Conservation (phyloP, 2,888 invertebrate genomes). For the Cordylochernes scorpioides region DNA sequence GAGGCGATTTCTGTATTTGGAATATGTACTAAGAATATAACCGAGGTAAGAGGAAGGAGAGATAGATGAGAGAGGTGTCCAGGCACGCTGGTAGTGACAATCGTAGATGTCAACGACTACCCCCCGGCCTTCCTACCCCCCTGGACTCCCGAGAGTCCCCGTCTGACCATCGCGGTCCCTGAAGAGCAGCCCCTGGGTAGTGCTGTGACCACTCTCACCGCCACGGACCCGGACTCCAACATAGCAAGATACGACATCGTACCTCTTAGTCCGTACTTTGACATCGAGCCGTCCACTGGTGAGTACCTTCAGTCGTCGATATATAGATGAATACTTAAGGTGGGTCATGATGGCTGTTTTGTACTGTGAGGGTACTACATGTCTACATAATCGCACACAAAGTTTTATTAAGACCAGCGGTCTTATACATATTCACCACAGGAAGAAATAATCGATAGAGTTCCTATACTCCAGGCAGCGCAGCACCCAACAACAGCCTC, state of each 20-base stretch:
- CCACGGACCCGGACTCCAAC: constrained; percentile 50
- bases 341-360: too few relatives aligned
- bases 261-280: constrained; percentile 42
- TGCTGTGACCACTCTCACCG: constrained; percentile 43
- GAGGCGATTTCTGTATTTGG: too few relatives aligned
- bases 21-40: too few relatives aligned
- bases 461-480: too few relatives aligned
- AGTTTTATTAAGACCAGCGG: too few relatives aligned
- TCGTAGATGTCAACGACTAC: constrained; percentile 32
- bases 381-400: too few relatives aligned
- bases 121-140: constrained; percentile 37
- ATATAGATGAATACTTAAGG: too few relatives aligned
- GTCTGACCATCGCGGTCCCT: constrained; percentile 36
- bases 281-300: constrained; percentile 52
- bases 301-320: constrained; percentile 26
- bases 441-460: too few relatives aligned
- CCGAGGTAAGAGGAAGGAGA: too few relatives aligned
- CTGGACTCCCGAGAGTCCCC: constrained; percentile 37
- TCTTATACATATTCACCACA: too few relatives aligned
- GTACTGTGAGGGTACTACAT: too few relatives aligned
- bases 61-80: constrained; percentile 10
- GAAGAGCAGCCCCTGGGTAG: constrained; percentile 60
- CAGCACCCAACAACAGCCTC: too few relatives aligned
- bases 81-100: constrained; percentile 35
- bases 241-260: constrained; percentile 44